A percentile compares a stretch with the other conserved stretches of the same genome.
These are phyloP conservation scores for Trachelus stipa DNA, from an alignment of 2,888 invertebrate genomes.

Conservation along the genomic window DNA sequence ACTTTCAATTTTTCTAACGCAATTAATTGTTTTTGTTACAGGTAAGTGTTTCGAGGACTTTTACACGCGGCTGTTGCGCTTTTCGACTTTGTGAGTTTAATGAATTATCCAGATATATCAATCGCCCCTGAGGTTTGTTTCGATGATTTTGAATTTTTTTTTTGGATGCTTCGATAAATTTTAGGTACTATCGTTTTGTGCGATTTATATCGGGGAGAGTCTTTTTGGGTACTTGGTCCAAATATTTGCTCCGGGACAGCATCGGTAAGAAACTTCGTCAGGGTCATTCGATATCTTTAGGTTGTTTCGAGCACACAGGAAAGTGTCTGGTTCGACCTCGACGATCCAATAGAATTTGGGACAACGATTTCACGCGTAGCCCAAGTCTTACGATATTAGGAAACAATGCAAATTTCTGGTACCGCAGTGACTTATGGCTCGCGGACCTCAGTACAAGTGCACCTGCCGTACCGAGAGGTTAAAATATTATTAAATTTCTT, in stretches of 20 bases:
- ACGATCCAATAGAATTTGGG: neutral
- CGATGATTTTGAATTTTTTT: neutral
- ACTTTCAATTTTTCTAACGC: conserved; percentile 13
- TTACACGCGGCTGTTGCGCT: neutral
- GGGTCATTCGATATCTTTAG: neutral
- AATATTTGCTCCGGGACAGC: neutral
- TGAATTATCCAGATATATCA: neutral
- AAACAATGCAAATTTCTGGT: neutral
- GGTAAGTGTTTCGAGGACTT: conserved; percentile 2
- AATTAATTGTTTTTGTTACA: neutral
- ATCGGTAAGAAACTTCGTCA: neutral
- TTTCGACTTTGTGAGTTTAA: neutral
- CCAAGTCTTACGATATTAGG: neutral
- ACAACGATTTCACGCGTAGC: neutral
- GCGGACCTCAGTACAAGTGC: neutral
- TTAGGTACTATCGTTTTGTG: neutral
- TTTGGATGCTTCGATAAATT: neutral
- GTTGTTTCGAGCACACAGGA: neutral
- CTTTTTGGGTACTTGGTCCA: neutral
- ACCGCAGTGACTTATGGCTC: neutral
- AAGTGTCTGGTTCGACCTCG: neutral
- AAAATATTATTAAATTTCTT: neutral
- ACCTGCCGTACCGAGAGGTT: neutral
- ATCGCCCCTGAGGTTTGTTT: neutral
- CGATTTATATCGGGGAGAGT: neutral